Conservation (phyloP, 1,140 invertebrate genomes). For the Aphidius ervi region DNA sequence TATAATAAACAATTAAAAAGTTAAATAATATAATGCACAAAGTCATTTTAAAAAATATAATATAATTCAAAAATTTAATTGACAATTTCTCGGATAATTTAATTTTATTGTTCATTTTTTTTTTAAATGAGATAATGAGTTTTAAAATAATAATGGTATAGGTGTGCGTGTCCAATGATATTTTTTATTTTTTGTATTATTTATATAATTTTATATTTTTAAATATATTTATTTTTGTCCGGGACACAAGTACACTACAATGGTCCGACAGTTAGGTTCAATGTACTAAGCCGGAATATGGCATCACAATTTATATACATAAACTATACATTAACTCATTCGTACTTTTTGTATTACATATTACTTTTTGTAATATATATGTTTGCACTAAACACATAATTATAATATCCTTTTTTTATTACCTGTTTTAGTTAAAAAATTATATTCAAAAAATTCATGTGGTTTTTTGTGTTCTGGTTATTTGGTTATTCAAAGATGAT, state of each 20-base stretch:
- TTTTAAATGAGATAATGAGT: background rate
- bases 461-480: too few relatives aligned
- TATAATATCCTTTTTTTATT: too few relatives aligned
- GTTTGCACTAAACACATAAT: background rate
- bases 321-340: too few relatives aligned
- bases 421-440: too few relatives aligned
- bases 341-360: too few relatives aligned
- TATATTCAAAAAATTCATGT: too few relatives aligned
- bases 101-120: background rate
- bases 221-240: constrained; percentile 24
- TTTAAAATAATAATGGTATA: background rate
- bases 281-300: constrained; percentile 30
- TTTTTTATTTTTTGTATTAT: constrained; percentile 11
- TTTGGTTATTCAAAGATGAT: background rate
- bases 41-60: too few relatives aligned
- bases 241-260: constrained; percentile 25
- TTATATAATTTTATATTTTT: too few relatives aligned
- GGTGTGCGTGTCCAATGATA: constrained; percentile 4
- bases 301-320: background rate
- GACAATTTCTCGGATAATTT: background rate
- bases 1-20: too few relatives aligned
- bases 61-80: too few relatives aligned
- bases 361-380: too few relatives aligned
- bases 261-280: constrained; percentile 46
- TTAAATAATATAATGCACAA: too few relatives aligned